Conservation (phyloP, 2,113 vertebrate species). For the Capreolus pygargus region DNA sequence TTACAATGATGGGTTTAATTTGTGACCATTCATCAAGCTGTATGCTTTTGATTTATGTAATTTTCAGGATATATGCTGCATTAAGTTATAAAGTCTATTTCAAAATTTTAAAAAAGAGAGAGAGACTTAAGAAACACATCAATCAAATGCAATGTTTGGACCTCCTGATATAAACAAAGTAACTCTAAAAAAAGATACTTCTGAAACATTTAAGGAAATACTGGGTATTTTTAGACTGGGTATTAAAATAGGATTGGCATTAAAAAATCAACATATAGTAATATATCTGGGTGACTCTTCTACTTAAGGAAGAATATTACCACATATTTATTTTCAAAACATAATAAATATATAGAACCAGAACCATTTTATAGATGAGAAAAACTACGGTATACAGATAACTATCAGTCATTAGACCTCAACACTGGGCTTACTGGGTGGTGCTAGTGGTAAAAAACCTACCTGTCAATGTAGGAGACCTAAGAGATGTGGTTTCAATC, state of each 20-base stretch:
- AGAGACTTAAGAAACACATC: background rate
- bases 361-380: background rate
- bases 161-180: background rate
- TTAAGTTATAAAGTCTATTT: background rate
- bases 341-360: background rate
- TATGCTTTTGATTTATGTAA: background rate
- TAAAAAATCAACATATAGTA: background rate
- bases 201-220: background rate
- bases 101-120: background rate
- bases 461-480: background rate
- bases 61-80: background rate
- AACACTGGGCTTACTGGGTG: background rate
- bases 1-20: background rate
- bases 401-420: background rate
- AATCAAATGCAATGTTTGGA: background rate
- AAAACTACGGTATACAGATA: background rate
- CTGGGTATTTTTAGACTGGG: background rate
- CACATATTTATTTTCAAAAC: background rate
- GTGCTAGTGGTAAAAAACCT: background rate
- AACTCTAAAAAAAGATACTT: background rate
- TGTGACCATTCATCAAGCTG: background rate
- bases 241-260: background rate
- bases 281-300: background rate
- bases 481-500: accelerated
- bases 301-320: background rate